A percentile compares a stretch with the other conserved stretches of the same genome.
Conservation (phyloP, 2,113 vertebrate genomes). For the Protobothrops flavoviridis region DNA sequence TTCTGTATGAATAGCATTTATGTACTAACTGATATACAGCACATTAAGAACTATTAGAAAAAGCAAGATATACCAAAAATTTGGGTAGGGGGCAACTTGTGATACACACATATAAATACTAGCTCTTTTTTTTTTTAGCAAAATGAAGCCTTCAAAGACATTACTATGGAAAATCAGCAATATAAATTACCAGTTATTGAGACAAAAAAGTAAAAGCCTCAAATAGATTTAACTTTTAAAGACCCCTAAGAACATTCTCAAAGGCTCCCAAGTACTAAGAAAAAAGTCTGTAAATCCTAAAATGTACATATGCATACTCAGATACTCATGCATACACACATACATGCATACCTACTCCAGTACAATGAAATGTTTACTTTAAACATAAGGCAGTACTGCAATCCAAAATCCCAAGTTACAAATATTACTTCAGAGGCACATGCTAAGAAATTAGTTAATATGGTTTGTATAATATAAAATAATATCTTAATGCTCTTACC, state of each 20-base stretch:
- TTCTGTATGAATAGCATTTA: not conserved
- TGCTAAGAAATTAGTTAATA: not conserved
- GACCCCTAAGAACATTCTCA: not conserved
- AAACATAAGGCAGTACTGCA: not conserved
- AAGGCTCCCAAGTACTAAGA: not conserved
- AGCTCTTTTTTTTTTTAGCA: not conserved
- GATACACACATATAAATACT: not conserved
- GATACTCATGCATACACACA: not conserved
- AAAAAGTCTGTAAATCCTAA: not conserved
- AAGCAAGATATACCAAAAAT: not conserved
- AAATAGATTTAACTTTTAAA: not conserved
- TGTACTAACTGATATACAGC: not conserved
- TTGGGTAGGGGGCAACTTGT: not conserved
- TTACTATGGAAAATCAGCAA: not conserved
- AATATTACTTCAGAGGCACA: not conserved
- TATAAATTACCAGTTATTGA: not conserved
- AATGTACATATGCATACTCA: not conserved
- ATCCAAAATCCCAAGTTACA: not conserved
- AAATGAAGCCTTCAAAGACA: not conserved
- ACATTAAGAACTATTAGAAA: not conserved
- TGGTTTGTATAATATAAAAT: not conserved
- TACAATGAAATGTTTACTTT: not conserved
- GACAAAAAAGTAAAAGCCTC: not conserved
- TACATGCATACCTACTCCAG: not conserved
- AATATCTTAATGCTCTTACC: slow-evolving; percentile 70